Evolutionary conservation across 2,888 invertebrate species (phyloP).

Genomic region (Pyrrhosoma nymphula): DNA sequence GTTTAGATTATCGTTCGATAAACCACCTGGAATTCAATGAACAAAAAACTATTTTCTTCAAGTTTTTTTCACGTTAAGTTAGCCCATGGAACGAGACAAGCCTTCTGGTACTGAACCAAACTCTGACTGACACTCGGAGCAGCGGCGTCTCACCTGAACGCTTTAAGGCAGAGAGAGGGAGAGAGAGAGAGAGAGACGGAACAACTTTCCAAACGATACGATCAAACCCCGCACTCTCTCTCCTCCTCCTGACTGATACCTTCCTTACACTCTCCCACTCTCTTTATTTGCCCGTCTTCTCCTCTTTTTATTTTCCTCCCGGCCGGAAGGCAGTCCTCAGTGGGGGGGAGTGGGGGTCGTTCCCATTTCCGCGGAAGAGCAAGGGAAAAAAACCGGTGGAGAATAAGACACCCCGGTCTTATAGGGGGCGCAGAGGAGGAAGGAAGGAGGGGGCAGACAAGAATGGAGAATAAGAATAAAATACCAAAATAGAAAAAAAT

Average conservation of each 20-base stretch:
- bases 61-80: too few relatives aligned
- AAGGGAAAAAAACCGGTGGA: background rate
- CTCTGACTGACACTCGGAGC: background rate
- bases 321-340: background rate
- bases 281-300: background rate
- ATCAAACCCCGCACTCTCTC: background rate
- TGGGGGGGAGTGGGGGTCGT: background rate
- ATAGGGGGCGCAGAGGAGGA: background rate
- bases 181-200: background rate
- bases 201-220: background rate
- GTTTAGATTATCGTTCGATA: too few relatives aligned
- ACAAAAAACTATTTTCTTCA: too few relatives aligned
- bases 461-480: constrained; percentile 21
- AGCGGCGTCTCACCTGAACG: background rate
- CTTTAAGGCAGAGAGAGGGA: background rate
- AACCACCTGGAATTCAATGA: too few relatives aligned
- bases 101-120: background rate
- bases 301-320: background rate
- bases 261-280: background rate
- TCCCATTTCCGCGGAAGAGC: background rate
- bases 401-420: background rate
- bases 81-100: too few relatives aligned
- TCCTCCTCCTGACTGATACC: background rate
- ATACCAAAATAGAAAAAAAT: background rate
- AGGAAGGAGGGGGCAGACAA: background rate